These are phyloP conservation scores for Dromas ardeola DNA, from an alignment of 2,113 vertebrate genomes.

Conservation along the genomic window DNA sequence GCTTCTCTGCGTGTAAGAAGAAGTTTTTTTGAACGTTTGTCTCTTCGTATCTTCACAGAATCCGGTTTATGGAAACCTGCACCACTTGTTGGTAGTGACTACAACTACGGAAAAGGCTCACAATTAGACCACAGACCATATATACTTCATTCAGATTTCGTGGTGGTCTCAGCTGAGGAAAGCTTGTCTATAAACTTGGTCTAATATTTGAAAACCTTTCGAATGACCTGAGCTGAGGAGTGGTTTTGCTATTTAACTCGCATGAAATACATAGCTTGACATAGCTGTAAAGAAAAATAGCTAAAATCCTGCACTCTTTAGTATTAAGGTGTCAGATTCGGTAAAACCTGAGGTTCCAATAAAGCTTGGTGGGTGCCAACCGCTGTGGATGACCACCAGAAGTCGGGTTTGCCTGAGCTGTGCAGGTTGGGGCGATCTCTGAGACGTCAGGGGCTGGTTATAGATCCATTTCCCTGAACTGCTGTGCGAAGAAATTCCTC, in stretches of 20 bases:
- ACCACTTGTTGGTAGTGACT: not conserved
- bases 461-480: too few species aligned
- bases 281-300: not conserved
- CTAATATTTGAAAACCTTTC: not conserved
- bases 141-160: not conserved
- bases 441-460: not conserved
- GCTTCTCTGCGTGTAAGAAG: not conserved
- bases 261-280: not conserved
- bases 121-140: not conserved
- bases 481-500: not conserved
- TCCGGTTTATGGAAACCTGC: not conserved
- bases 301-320: not conserved
- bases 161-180: not conserved
- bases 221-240: not conserved
- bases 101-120: not conserved
- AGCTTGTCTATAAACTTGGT: not conserved
- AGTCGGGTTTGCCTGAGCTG: not conserved
- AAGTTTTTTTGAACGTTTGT: not conserved
- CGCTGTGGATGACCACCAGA: not conserved
- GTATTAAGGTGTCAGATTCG: not conserved
- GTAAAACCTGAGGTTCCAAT: not conserved
- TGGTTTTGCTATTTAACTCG: not conserved
- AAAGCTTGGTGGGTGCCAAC: not conserved
- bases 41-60: not conserved
- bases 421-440: not conserved